These are phyloP conservation scores for Phrynosoma blainvillii DNA, from an alignment of 2,113 vertebrate species.

Conservation along the genomic window DNA sequence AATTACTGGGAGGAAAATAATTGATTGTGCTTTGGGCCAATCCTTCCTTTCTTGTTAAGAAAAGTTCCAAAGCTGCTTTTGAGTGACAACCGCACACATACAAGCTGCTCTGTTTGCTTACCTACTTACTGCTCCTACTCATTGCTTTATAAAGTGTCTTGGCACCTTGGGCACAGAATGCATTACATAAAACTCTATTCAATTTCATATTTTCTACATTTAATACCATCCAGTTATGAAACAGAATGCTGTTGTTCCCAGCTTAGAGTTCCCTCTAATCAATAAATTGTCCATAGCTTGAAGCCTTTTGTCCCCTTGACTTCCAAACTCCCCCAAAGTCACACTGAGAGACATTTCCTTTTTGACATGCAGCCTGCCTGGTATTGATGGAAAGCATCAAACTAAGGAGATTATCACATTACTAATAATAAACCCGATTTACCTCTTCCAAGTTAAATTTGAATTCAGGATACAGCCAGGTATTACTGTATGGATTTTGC, in stretches of 20 bases:
- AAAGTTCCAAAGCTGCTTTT: conserved; percentile 6
- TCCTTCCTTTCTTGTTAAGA: neutral
- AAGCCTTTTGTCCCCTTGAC: conserved; percentile 11
- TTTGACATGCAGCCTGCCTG: neutral
- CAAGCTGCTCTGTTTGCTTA: neutral
- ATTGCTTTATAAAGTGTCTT: conserved; percentile 25
- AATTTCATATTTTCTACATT: conserved; percentile 10
- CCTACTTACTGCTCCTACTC: conserved; percentile 30
- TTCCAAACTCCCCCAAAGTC: neutral
- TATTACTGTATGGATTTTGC: no score
- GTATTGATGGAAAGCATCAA: conserved; percentile 1
- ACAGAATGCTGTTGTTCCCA: neutral
- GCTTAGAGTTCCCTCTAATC: neutral
- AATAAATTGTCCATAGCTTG: conserved; percentile 4
- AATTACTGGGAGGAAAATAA: conserved; percentile 12
- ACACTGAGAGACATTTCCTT: neutral
- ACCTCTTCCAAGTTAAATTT: no score
- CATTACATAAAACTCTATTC: conserved; percentile 31
- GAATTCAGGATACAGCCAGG: no score
- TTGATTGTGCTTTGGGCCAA: neutral
- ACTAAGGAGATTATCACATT: neutral
- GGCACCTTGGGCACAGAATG: conserved; percentile 1
- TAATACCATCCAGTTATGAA: conserved; percentile 31
- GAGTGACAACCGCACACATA: conserved; percentile 10
- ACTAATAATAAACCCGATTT: no score